Base-by-base conservation (phyloP, 2,888 invertebrate genomes). In the Diloba caeruleocephala region DNA sequence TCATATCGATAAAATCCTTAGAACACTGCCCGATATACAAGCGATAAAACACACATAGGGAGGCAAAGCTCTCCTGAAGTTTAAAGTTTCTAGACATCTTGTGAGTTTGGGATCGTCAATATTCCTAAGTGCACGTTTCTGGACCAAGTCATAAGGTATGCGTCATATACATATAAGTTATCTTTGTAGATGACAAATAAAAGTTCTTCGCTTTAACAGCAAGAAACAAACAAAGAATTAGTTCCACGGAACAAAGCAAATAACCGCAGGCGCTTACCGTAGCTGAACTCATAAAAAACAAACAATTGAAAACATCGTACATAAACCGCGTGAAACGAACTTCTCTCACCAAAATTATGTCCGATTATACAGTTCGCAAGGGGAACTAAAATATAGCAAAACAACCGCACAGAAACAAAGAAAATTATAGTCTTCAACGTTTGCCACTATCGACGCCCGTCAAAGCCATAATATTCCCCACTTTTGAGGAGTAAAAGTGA, bases 371-470 rank as follows among this genome's bases (percentile, higher is more conserved):
- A 49, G 38, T 33, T 19, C 4, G 44, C 25, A 49, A 41, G 46
- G 52, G 50, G 31, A 48, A 39, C 52, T 50, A 64, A 62, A 64
- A 74, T 69, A 48, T 45, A 42, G 45, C 59, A 52, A 72, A 73
- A 73, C 58, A 66, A 58, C 65, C 45, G 48, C 51, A 52, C 48
- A 60, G 59, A 65, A 77, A 87, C 80, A 86, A 84, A 83, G 85
- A 83, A 84, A 84, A 89, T 88, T 89, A 86, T 82, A 82, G 78
- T 78, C 78, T 74, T 78, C 81, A 80, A 73, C 46, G 71, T 79
- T 81, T 76, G n/a, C n/a, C n/a, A 76, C 78, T 83, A 88, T 88
- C 83, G 87, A 84, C 84, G 74, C 82, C 66, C 82, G 84, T 84
- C 87, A 83, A 87, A 87, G 82, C 81, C 79, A 75, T 81, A 84